A percentile compares a stretch with the other conserved stretches of the same genome.
phyloP scores from a whole-genome alignment of 2,797 vertebrate species.

The Clarias laeviceps region DNA sequence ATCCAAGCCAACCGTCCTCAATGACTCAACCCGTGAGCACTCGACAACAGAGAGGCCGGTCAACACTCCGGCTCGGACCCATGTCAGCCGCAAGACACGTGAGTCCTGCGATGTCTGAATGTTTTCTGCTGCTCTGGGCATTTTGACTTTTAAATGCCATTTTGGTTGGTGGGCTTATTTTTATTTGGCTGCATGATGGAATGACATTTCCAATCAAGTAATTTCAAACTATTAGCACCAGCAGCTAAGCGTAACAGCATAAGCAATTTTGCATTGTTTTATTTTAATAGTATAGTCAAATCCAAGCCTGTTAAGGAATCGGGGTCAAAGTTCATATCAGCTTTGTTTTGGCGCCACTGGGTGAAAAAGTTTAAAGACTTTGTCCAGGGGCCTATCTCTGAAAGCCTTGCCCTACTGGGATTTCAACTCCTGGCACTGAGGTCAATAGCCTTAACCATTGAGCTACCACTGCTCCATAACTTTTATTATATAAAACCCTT shows the following conservation, averaged over 20 bases:
- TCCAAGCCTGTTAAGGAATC: not conserved
- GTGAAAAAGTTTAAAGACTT: not conserved
- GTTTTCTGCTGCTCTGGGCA: conserved; percentile 26
- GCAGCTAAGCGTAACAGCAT: no score
- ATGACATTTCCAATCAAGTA: no score
- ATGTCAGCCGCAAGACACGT: conserved; percentile 76
- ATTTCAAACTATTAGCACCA: not conserved
- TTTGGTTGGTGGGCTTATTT: not conserved
- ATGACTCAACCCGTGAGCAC: conserved; percentile 81
- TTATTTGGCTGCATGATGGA: not conserved
- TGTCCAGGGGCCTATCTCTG: not conserved
- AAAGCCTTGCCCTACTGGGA: not conserved
- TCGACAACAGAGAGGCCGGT: conserved; percentile 68
- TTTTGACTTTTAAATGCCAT: not conserved
- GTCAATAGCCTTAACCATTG: not conserved
- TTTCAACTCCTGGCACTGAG: not conserved
- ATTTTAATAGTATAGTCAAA: not conserved
- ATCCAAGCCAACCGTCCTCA: conserved; percentile 75
- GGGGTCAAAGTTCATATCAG: not conserved
- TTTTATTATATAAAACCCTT: not conserved
- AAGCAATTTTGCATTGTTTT: not conserved
- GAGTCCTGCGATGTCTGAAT: conserved; percentile 55
- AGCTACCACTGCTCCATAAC: not conserved
- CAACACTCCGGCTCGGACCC: conserved; percentile 66
- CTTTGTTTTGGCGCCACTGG: not conserved